Base-by-base conservation (phyloP, 2,888 invertebrate species). In the Stenotaenia linearis region DNA sequence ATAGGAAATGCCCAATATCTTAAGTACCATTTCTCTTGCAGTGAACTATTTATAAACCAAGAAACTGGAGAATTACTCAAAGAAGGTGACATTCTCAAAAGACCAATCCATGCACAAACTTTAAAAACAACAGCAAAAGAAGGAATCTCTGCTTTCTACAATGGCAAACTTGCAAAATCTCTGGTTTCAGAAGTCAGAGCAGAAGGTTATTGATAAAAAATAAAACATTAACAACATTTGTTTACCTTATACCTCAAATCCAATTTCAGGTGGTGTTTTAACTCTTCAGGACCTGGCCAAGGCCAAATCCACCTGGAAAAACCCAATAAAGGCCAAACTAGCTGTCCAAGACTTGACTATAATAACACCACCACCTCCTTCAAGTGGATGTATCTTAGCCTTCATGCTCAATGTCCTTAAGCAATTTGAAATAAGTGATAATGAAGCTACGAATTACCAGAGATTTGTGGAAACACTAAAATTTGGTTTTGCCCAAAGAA, bases 391-490 rank as follows among this genome's bases (percentile, higher is more conserved):
- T 0, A 88, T 97, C 50, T 88, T 97, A 0, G 90, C 90, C 0
- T 92, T 94, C 84, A 92, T 96, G 79, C 87, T 98, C n/a, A n/a
- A n/a, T n/a, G n/a, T n/a, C n/a, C n/a, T n/a, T n/a, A n/a, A n/a
- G n/a, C n/a, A n/a, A n/a, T n/a, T n/a, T n/a, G n/a, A n/a, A n/a
- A n/a, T n/a, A n/a, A n/a, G n/a, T n/a, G n/a, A n/a, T 21, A 35
- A 69, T n/a, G 32, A 30, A 7, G 35, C 74, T 21, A 9, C 37
- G 5, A n/a, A 21, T 30, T 75, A 40, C 40, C 97, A 98, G 83
- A 90, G 94, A 82, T 88, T 96, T 82, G 88, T 93, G 10, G 98
- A 98, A 86, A 90, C 93, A 3, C 94, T 96, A 87, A 98, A 98
- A 86, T 97, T 92, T 88, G 96, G 92, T 21, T 97, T 93, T 86